These are phyloP conservation scores for Drymonia ruficornis DNA, from an alignment of 2,888 invertebrate genomes.

Conservation along the genomic window DNA sequence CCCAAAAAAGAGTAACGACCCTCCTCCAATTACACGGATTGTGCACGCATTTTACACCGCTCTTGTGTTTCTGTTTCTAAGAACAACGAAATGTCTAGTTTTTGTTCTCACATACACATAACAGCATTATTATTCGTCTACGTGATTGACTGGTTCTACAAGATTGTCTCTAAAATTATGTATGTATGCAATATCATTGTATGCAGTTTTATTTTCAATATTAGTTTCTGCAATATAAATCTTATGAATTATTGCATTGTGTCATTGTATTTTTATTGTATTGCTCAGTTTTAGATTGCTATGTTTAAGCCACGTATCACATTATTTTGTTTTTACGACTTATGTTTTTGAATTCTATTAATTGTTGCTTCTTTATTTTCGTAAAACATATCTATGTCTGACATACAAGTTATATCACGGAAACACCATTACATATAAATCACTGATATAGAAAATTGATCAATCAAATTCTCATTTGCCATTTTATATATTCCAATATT, in stretches of 20 bases:
- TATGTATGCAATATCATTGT: slow-evolving; percentile 9
- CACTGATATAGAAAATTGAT: slow-evolving; percentile 32
- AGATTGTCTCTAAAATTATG: slow-evolving; percentile 27
- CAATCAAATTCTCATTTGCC: slow-evolving; percentile 40
- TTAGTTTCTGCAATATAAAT: not conserved
- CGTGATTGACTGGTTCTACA: slow-evolving; percentile 43
- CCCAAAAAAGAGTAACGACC: slow-evolving; percentile 50
- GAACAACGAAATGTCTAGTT: slow-evolving; percentile 25
- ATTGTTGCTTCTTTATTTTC: too few species aligned
- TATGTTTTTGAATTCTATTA: too few species aligned
- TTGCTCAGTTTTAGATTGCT: too few species aligned
- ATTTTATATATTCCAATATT: slow-evolving; percentile 35
- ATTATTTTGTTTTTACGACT: too few species aligned
- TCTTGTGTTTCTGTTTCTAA: slow-evolving; percentile 31
- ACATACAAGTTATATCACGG: too few species aligned
- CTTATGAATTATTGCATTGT: too few species aligned
- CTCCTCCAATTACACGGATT: slow-evolving; percentile 42
- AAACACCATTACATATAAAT: not conserved
- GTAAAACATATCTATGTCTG: too few species aligned
- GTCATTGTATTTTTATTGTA: too few species aligned
- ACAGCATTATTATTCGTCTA: slow-evolving; percentile 8
- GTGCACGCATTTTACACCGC: slow-evolving; percentile 33
- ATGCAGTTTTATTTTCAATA: slow-evolving; percentile 13
- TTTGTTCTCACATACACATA: slow-evolving; percentile 24
- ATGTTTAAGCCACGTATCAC: too few species aligned